Conservation (phyloP, 2,888 invertebrate genomes). For the Stratiomys singularior region DNA sequence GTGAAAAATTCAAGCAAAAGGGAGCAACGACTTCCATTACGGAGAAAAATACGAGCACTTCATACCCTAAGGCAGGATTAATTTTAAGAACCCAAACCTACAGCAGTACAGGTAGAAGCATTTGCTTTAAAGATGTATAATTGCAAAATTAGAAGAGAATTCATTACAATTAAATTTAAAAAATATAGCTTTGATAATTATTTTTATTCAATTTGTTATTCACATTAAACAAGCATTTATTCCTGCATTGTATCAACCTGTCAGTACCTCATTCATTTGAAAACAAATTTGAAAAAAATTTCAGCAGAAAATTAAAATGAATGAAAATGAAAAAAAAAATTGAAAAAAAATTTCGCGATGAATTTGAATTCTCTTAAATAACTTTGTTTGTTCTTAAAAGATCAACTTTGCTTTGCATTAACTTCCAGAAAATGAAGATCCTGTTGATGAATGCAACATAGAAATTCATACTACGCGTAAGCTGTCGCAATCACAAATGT, state of each 20-base stretch:
- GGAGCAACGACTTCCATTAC: slow-evolving; percentile 59
- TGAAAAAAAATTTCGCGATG: no score
- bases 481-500: slow-evolving; percentile 53
- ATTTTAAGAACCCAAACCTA: slow-evolving; percentile 72
- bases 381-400: no score
- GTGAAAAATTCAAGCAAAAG: slow-evolving; percentile 82
- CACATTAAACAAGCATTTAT: no score
- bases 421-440: slow-evolving; percentile 51
- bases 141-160: background rate
- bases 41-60: slow-evolving; percentile 55
- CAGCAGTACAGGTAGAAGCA: slow-evolving; percentile 27
- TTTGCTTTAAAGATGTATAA: background rate
- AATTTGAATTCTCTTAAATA: no score
- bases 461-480: slow-evolving; percentile 56
- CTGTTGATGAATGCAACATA: slow-evolving; percentile 54
- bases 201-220: background rate
- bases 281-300: no score
- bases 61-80: slow-evolving; percentile 79
- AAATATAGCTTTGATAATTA: background rate
- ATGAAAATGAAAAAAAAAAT: no score
- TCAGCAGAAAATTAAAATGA: no score
- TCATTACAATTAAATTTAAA: background rate
- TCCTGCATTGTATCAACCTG: no score
- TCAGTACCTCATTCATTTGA: no score
- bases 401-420: background rate